Evolutionary conservation across 2,113 vertebrate species (phyloP).

Genomic region (Pteropus alecto): DNA sequence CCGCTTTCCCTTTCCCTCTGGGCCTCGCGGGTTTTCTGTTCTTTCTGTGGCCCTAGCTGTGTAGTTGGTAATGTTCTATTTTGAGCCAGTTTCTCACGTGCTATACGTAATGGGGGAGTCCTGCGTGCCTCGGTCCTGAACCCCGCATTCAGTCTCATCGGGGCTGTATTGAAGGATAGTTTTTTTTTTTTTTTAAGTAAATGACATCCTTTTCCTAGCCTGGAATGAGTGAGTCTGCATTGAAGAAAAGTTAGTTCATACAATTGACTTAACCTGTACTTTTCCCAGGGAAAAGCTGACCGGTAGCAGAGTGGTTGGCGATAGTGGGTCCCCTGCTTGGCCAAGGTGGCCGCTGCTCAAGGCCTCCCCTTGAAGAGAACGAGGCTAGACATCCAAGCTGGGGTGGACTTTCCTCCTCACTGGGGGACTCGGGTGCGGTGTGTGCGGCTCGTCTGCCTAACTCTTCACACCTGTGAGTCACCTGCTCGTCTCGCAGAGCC

Average conservation of each 20-base stretch:
- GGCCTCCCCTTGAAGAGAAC: neutral
- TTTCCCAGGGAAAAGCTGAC: neutral
- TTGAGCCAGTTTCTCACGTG: neutral
- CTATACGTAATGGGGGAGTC: neutral
- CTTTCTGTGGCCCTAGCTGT: neutral
- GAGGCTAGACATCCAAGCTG: neutral
- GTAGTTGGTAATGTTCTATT: neutral
- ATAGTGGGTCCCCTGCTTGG: rapidly evolving
- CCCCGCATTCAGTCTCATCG: neutral
- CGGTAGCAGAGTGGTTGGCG: neutral
- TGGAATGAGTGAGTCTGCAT: neutral
- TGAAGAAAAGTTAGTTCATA: neutral
- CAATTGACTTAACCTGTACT: rapidly evolving
- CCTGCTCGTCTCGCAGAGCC: no score
- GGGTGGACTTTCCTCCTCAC: rapidly evolving
- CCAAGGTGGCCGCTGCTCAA: rapidly evolving
- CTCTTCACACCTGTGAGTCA: neutral
- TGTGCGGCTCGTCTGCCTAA: rapidly evolving
- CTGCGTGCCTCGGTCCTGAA: neutral
- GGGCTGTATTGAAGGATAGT: neutral
- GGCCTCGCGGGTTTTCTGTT: neutral
- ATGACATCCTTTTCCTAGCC: neutral
- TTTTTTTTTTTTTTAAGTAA: neutral
- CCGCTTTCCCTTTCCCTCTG: neutral
- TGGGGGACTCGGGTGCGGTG: rapidly evolving